Conservation (phyloP, 2,888 invertebrate genomes). For the Eucera pruinosa region DNA sequence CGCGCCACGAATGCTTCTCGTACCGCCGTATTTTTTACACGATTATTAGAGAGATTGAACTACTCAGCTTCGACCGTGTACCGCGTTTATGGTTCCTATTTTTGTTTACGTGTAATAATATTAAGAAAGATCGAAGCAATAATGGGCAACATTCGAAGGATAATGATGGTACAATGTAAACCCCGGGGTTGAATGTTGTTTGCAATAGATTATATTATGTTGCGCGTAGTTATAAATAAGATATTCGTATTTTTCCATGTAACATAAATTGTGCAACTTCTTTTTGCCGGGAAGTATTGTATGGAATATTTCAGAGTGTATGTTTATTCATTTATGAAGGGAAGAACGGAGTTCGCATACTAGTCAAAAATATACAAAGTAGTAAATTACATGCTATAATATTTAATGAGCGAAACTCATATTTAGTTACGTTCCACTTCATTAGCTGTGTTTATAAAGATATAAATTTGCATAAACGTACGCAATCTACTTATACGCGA, state of each 20-base stretch:
- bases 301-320: too few species aligned
- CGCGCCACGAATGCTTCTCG: slow-evolving; percentile 28
- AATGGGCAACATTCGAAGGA: neutral
- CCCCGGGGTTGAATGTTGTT: neutral
- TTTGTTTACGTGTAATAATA: neutral
- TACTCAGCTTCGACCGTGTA: neutral
- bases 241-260: neutral
- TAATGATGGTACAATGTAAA: neutral
- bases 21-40: slow-evolving; percentile 2
- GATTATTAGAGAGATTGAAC: neutral
- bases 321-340: too few species aligned
- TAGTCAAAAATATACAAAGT: too few species aligned
- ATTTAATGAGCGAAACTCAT: too few species aligned
- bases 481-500: too few species aligned
- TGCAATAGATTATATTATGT: neutral
- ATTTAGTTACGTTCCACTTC: too few species aligned
- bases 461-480: too few species aligned
- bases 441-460: too few species aligned
- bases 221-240: neutral
- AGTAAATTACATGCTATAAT: too few species aligned
- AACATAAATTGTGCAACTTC: too few species aligned
- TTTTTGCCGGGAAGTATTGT: too few species aligned
- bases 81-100: neutral
- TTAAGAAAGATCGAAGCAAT: neutral
- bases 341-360: too few species aligned